Evolutionary conservation across 2,797 vertebrate genomes (phyloP).

Genomic region (Meda fulgida): DNA sequence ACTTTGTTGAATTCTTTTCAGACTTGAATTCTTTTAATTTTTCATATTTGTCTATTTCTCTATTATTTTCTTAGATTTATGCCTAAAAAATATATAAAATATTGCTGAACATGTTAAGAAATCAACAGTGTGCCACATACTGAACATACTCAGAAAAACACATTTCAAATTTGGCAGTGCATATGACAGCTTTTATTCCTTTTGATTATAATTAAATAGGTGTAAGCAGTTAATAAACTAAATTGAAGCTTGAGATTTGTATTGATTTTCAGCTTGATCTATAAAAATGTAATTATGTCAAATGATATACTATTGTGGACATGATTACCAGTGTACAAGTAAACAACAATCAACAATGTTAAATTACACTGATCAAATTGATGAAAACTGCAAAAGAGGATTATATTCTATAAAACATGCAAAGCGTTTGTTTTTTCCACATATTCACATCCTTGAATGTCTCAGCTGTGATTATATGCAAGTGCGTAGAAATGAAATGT

Average conservation of each 20-base stretch:
- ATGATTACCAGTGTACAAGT: not conserved
- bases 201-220: not conserved
- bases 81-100: not conserved
- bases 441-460: slow-evolving; percentile 2
- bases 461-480: not conserved
- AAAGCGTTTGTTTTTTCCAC: not conserved
- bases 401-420: slow-evolving; percentile 1
- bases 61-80: not conserved
- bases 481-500: not conserved
- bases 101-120: not conserved
- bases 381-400: not conserved
- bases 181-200: slow-evolving; percentile 16
- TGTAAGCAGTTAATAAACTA: not conserved
- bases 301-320: not conserved
- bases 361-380: not conserved
- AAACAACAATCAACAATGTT: not conserved
- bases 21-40: not conserved
- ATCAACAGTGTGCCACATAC: not conserved
- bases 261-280: not conserved
- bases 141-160: not conserved
- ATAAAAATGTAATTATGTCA: not conserved
- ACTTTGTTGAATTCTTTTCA: no score
- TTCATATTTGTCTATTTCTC: not conserved
- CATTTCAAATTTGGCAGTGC: not conserved
- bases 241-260: not conserved